Percentiles rank a stretch among this genome's conserved stretches.
These are phyloP conservation scores for Cyrtonyx montezumae DNA, from an alignment of 2,113 vertebrate genomes.

Conservation along the genomic window DNA sequence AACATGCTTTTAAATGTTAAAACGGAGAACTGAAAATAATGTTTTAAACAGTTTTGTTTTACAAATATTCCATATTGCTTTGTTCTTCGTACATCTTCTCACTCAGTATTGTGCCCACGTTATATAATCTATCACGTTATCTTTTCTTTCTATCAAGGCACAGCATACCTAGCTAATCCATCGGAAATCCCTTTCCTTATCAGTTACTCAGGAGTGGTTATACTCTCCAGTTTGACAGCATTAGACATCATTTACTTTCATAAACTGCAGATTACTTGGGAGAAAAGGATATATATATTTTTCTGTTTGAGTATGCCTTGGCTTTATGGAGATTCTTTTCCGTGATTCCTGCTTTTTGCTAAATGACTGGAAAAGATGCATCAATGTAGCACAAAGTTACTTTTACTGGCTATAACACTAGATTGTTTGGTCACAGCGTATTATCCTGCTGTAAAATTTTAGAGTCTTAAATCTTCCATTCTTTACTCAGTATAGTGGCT, in stretches of 20 bases:
- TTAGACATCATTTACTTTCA: slow-evolving; percentile 65
- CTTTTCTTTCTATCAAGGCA: slow-evolving; percentile 65
- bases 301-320: slow-evolving; percentile 9
- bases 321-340: background rate
- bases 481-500: background rate
- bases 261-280: slow-evolving; percentile 58
- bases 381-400: background rate
- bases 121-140: slow-evolving; percentile 68
- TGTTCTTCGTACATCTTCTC: slow-evolving; percentile 46
- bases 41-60: background rate
- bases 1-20: background rate
- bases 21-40: slow-evolving; percentile 4
- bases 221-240: slow-evolving; percentile 44
- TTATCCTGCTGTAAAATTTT: background rate
- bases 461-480: background rate
- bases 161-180: slow-evolving; percentile 72
- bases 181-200: slow-evolving; percentile 73
- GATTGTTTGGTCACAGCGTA: background rate
- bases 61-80: background rate
- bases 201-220: slow-evolving; percentile 64
- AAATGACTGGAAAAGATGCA: background rate
- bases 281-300: background rate
- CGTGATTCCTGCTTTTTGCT: background rate
- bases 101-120: slow-evolving; percentile 2
- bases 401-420: background rate